Conservation (phyloP, 1,140 invertebrate genomes). For the Hestina assimilis region DNA sequence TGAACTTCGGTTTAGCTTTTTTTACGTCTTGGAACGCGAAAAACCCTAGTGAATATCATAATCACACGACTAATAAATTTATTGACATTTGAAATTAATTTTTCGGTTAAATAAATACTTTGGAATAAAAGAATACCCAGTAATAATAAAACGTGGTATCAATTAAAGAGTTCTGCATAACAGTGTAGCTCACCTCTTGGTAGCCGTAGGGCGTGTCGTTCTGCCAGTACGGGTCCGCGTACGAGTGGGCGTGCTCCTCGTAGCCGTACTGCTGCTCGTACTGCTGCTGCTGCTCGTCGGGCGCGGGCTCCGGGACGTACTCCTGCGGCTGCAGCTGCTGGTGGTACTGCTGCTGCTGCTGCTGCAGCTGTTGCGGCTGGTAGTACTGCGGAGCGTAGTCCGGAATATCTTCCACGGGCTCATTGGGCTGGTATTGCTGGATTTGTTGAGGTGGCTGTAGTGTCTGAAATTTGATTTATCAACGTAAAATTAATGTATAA, state of each 20-base stretch:
- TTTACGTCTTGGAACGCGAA: too few species aligned
- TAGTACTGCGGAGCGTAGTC: slow-evolving; percentile 33
- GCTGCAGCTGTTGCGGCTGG: slow-evolving; percentile 19
- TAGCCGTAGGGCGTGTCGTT: slow-evolving; percentile 39
- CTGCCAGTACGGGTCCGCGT: slow-evolving; percentile 52
- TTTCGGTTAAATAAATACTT: too few species aligned
- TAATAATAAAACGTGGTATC: too few species aligned
- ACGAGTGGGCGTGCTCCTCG: slow-evolving; percentile 34
- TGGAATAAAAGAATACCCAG: too few species aligned
- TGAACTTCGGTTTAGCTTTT: too few species aligned
- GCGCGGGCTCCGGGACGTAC: background rate
- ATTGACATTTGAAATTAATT: too few species aligned
- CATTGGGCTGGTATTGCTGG: slow-evolving; percentile 7
- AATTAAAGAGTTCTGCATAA: too few species aligned
- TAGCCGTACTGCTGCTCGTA: slow-evolving; percentile 25
- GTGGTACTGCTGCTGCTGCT: slow-evolving; percentile 17
- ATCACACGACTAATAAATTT: too few species aligned
- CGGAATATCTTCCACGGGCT: slow-evolving; percentile 28
- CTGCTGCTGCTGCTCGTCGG: slow-evolving; percentile 9
- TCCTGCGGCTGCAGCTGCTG: slow-evolving; percentile 13
- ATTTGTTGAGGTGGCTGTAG: slow-evolving; percentile 4
- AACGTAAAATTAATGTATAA: too few species aligned
- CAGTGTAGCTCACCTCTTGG: slow-evolving; percentile 32
- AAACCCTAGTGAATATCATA: too few species aligned
- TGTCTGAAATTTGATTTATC: slow-evolving; percentile 13